These are phyloP conservation scores for Rhamnusium bicolor DNA, from an alignment of 2,888 invertebrate genomes.

Conservation along the genomic window DNA sequence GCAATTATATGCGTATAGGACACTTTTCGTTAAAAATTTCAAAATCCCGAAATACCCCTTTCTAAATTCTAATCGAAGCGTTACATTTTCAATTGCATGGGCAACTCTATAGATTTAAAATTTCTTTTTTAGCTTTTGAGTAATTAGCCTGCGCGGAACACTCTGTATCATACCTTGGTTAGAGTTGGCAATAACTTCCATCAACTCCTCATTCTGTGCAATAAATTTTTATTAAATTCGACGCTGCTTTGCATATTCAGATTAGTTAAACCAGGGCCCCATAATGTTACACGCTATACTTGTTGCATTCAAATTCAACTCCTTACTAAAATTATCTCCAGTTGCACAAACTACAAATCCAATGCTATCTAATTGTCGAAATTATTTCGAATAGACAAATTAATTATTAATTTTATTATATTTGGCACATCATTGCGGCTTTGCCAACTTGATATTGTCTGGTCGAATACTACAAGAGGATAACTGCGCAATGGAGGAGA, in stretches of 20 bases:
- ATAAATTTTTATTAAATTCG: constrained; percentile 12
- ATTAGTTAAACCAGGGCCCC: neutral
- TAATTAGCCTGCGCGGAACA: too few species aligned
- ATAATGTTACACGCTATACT: constrained; percentile 1
- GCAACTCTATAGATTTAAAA: too few species aligned
- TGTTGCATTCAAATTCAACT: constrained; percentile 12
- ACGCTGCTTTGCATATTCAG: constrained; percentile 3
- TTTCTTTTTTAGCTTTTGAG: too few species aligned
- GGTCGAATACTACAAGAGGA: constrained; percentile 13
- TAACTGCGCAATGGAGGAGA: constrained; percentile 61
- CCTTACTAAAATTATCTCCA: neutral
- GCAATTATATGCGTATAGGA: too few species aligned
- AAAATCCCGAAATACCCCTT: too few species aligned
- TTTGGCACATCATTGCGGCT: constrained; percentile 17
- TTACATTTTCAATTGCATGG: too few species aligned
- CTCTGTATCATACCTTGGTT: too few species aligned
- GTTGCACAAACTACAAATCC: neutral
- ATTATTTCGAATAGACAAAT: neutral
- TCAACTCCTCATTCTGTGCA: neutral
- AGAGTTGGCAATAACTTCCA: too few species aligned
- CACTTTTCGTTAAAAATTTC: too few species aligned
- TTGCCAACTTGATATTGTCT: constrained; percentile 17
- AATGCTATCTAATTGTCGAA: neutral
- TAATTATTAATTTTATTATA: neutral
- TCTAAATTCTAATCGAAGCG: too few species aligned